Base-by-base conservation (phyloP, 2,797 vertebrate genomes). In the Mastacembelus armatus region DNA sequence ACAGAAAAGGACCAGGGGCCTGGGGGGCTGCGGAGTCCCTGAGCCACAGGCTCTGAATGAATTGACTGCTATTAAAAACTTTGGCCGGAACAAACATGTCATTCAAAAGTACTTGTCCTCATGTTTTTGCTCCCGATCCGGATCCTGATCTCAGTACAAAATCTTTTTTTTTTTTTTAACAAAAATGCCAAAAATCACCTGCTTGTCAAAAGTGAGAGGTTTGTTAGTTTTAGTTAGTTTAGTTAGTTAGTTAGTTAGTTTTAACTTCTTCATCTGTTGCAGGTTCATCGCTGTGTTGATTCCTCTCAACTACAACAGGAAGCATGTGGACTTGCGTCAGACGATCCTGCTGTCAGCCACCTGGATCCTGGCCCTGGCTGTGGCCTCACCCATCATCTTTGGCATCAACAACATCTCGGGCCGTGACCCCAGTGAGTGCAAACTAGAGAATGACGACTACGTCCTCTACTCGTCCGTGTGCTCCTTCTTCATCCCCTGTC, bases 401-500 rank as follows among this genome's bases (percentile, higher is more conserved):
- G 97, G 97, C 63, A 94, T 98, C 88, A 98, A 99, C 85, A 81
- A 96, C 0, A 91, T 96, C 32, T 93, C 93, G 0, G 82, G 87
- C 57, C 93, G 98, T 8, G 93, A 96, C 81, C 94, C 95, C 33
- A 79, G 65, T 2, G 91, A 94, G 83, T 99, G 98, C 74, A 96
- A 96, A 77, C 93, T 99, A 77, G 97, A 98, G 85, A 94, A 96
- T 73, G 78, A 95, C 66, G 94, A 95, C 88, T 98, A 97, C 32
- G 91, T 99, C 0, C 77, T 98, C 47, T 98, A 95, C 80, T 98
- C 96, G 8, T 98, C 97, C 8, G 91, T 97, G 70, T 98, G 97
- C 87, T 99, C 98, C 74, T 99, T 98, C 92, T 96, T 99, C 87
- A 94, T 99, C 80, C 98, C 97, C 12, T 98, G 98, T 67, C 97